phyloP scores from a whole-genome alignment of 2,113 vertebrate species.

The Rousettus leschenaultii region DNA sequence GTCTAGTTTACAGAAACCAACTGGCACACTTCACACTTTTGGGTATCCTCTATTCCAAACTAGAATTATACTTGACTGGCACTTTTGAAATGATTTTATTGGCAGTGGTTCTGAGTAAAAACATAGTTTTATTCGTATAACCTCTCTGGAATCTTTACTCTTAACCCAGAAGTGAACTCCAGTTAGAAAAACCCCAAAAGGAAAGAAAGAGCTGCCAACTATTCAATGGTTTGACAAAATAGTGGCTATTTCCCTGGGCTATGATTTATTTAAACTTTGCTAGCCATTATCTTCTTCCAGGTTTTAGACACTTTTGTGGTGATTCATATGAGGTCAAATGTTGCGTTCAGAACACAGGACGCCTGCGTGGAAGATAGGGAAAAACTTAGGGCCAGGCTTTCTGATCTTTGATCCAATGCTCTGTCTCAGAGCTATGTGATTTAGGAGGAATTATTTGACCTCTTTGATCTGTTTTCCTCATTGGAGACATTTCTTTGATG shows the following conservation, averaged over 20 bases:
- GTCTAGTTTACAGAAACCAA: neutral
- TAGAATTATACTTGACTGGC: neutral
- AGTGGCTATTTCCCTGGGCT: slow-evolving; percentile 14
- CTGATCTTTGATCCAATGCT: slow-evolving; percentile 22
- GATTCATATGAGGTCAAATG: slow-evolving; percentile 44
- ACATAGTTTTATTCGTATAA: neutral
- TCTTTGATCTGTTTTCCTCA: slow-evolving; percentile 18
- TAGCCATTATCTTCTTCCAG: slow-evolving; percentile 47
- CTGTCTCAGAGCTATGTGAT: neutral
- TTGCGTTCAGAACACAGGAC: slow-evolving; percentile 52
- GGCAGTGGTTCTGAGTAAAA: neutral
- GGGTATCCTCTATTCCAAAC: neutral
- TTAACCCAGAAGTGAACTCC: slow-evolving; percentile 33
- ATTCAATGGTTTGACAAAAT: neutral
- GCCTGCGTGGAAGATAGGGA: neutral
- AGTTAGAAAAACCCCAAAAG: slow-evolving; percentile 34
- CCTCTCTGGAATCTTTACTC: neutral
- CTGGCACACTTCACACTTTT: neutral
- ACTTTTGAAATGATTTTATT: neutral
- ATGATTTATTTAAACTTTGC: slow-evolving; percentile 46
- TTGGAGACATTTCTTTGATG: neutral
- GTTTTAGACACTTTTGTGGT: slow-evolving; percentile 47
- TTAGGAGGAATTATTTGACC: slow-evolving; percentile 26
- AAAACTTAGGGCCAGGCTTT: neutral
- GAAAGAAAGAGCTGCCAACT: slow-evolving; percentile 27